Base-by-base conservation (phyloP, 1,140 invertebrate genomes). In the Muscidifurax raptorellus region DNA sequence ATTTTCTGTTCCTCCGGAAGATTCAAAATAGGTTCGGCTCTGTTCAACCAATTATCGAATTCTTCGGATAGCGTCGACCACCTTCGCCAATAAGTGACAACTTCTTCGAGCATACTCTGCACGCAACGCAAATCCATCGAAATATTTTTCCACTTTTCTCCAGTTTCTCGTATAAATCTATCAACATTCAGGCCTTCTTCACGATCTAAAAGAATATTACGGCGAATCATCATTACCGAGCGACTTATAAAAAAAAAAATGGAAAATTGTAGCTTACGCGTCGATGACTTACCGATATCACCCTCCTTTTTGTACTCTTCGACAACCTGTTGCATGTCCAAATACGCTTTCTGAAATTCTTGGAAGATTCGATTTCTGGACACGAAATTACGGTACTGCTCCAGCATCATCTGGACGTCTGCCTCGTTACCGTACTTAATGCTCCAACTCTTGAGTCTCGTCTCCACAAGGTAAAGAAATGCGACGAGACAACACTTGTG, bases 401-500 rank as follows among this genome's bases (percentile, higher is more conserved):
- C 96, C 86, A 98, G 92, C 91, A 98, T 95, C 86, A 96, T 95
- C 88, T 96, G 95, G 2, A 98, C 97, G 90, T 97, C 96, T 82
- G 97, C 96, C 88, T 97, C 95, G 13, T 94, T 93, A 25, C 97
- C 97, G 90, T 98, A 98, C 92, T 98, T 99, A 0, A 96, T 95
- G 84, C 96, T 97, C 98, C 98, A 99, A 64, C 95, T 93, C 91
- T 96, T 96, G 85, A 99, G 93, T 93, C 98, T 98, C 47, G 95
- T 96, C 93, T 99, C 98, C 64, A 98, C 96, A 74, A 98, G 94
- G 90, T 97, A 96, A 36, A 99, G 95, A 92, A 98, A 98, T 71
- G 97, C 97, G 86, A 99, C 96, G 85, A 98, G 95, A 92, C 97
- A 98, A 92, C 97, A 98, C 93, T 98, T 98, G 91, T 98, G 97